These are phyloP conservation scores for Picus viridis DNA, from an alignment of 2,797 vertebrate genomes.

Conservation along the genomic window DNA sequence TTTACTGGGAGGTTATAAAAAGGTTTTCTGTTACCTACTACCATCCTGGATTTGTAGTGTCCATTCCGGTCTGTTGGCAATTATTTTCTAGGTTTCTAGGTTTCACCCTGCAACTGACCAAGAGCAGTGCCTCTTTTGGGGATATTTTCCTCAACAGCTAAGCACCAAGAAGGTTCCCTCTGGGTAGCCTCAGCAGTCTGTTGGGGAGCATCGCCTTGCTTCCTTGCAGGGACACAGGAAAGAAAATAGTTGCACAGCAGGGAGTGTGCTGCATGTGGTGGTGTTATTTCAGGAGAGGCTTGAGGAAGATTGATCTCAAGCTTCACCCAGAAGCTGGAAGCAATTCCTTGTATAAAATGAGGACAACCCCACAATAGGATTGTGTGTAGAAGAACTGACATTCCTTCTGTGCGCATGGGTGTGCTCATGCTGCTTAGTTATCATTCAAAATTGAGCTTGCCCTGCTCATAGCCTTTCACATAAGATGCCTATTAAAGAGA, in stretches of 20 bases:
- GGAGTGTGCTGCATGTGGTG: not conserved
- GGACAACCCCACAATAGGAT: not conserved
- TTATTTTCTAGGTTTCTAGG: not conserved
- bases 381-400: not conserved
- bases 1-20: not conserved
- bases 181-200: not conserved
- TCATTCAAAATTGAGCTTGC: not conserved
- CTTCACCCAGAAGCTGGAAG: slow-evolving; percentile 1
- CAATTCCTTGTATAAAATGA: not conserved
- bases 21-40: not conserved
- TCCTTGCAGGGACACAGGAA: not conserved
- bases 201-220: not conserved
- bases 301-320: not conserved
- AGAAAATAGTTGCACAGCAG: slow-evolving; percentile 19
- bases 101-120: not conserved
- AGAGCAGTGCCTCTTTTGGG: not conserved
- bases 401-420: not conserved
- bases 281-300: slow-evolving; percentile 14
- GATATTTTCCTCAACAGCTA: not conserved
- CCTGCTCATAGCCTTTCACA: not conserved
- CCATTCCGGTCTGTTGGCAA: not conserved
- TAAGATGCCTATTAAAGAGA: not conserved
- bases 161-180: not conserved
- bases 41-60: not conserved
- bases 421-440: not conserved